A percentile compares a stretch with the other conserved stretches of the same genome.
phyloP scores from a whole-genome alignment of 2,888 invertebrate genomes.

The Mellilla xanthometata region DNA sequence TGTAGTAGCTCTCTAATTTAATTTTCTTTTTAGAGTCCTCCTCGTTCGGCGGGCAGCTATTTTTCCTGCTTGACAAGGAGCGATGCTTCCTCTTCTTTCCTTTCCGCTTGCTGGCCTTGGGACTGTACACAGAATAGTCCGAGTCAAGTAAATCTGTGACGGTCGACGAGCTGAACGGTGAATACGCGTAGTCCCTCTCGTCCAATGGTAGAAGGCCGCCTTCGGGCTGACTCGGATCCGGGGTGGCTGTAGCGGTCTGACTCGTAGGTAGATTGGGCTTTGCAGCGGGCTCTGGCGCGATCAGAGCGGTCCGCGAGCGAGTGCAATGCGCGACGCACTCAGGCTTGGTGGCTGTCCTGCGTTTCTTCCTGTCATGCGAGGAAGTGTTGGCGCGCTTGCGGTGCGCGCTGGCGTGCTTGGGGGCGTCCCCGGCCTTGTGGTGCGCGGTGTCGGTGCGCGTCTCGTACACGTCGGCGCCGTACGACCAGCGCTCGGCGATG shows the following conservation, averaged over 20 bases:
- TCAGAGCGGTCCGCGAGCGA: slow-evolving; percentile 77
- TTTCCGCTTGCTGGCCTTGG: slow-evolving; percentile 65
- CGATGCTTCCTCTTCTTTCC: slow-evolving; percentile 75
- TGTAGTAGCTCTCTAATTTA: slow-evolving; percentile 79
- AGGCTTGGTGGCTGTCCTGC: slow-evolving; percentile 55
- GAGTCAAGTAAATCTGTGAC: slow-evolving; percentile 75
- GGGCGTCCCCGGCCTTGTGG: slow-evolving; percentile 61
- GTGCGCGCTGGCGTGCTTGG: slow-evolving; percentile 48
- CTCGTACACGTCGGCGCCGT: slow-evolving; percentile 80
- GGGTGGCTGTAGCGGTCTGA: slow-evolving; percentile 49
- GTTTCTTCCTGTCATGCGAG: slow-evolving; percentile 73
- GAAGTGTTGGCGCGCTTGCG: slow-evolving; percentile 64
- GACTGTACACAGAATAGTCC: slow-evolving; percentile 77
- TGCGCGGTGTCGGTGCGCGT: slow-evolving; percentile 69
- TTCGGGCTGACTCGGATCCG: slow-evolving; percentile 57
- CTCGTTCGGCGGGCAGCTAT: slow-evolving; percentile 57
- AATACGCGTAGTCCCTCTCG: slow-evolving; percentile 77
- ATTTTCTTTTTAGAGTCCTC: slow-evolving; percentile 72
- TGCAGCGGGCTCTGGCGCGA: slow-evolving; percentile 63
- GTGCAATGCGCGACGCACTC: slow-evolving; percentile 76
- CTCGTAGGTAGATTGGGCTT: slow-evolving; percentile 42
- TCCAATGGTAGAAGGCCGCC: slow-evolving; percentile 74
- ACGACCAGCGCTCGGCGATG: slow-evolving; percentile 82
- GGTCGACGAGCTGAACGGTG: slow-evolving; percentile 77
- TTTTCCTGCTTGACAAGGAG: slow-evolving; percentile 66